Evolutionary conservation across 1,140 invertebrate species (phyloP), one percentile per base, ranked within the genome.

Genomic region (Argopecten irradians): DNA sequence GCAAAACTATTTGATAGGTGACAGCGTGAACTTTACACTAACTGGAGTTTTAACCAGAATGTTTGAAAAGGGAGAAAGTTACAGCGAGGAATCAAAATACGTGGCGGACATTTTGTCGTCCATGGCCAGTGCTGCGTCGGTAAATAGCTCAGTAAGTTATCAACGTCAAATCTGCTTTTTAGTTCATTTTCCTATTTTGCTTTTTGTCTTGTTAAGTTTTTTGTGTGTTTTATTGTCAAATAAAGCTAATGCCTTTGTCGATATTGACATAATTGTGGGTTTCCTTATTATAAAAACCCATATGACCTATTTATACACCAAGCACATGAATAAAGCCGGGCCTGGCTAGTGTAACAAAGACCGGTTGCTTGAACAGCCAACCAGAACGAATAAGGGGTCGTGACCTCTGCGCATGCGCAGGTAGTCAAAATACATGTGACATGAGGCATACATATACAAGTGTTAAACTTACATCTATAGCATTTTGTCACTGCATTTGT

Each of bases 41-140:
- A 16, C n/a, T 71, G 55, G 55, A 71, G 55, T 46, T 71, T 71
- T 71, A 28, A n/a, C 22, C 55, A 71, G 55, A 71, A 71, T 71
- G 55, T 71, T 71, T 71, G 89, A 91, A 39, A 85, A 89, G 32
- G 71, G 87, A 84, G 88, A 86, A 34, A 92, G 55, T 86, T 92
- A 92, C 89, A 91, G 90, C 46, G 91, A 92, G 41, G 93, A 93
- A 83, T 93, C 93, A 9, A 94, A 94, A 89, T 94, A 94, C 91
- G 93, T 94, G 88, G 93, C 93, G 32, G 92, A 93, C 89, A 94
- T 94, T 85, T 88, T 94, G 32, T 93, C 93, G 14, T 92, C 90
- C 83, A 94, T 94, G 93, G 92, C 93, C 11, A 93, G 92, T 82
- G 93, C 92, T 84, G 91, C 91, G 83, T 89, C 92, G 13, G 88